phyloP scores from a whole-genome alignment of 2,113 vertebrate genomes.

The Ageneiosus marmoratus region DNA sequence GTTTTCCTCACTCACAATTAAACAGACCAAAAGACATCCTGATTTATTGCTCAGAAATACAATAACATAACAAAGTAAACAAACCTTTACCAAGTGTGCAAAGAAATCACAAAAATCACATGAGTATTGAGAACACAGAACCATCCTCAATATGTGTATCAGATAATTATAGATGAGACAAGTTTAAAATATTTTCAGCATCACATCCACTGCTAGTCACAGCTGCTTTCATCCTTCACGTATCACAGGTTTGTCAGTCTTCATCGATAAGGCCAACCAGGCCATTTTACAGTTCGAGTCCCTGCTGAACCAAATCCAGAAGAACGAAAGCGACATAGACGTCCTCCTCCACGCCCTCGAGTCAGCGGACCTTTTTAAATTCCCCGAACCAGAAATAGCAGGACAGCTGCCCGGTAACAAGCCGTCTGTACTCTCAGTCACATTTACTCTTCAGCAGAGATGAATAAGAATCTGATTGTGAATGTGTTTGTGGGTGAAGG shows the following conservation, averaged over 20 bases:
- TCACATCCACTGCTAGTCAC: too few species aligned
- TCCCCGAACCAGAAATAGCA: slow-evolving; percentile 60
- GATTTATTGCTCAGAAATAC: too few species aligned
- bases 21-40: too few species aligned
- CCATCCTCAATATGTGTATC: too few species aligned
- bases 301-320: slow-evolving; percentile 82
- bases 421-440: too few species aligned
- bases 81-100: too few species aligned
- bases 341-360: slow-evolving; percentile 77
- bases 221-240: background rate
- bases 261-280: slow-evolving; percentile 74
- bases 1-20: too few species aligned
- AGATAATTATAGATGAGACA: too few species aligned
- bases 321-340: slow-evolving; percentile 79
- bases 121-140: too few species aligned
- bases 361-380: slow-evolving; percentile 83
- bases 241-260: slow-evolving; percentile 79
- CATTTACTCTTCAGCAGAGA: background rate
- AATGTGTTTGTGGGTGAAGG: slow-evolving; percentile 65
- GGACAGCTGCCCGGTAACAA: slow-evolving; percentile 78
- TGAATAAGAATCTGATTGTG: background rate
- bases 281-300: slow-evolving; percentile 82
- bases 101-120: too few species aligned
- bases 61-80: too few species aligned
- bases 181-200: too few species aligned